phyloP scores from a whole-genome alignment of 2,888 invertebrate genomes.

The Drosophila borborema region DNA sequence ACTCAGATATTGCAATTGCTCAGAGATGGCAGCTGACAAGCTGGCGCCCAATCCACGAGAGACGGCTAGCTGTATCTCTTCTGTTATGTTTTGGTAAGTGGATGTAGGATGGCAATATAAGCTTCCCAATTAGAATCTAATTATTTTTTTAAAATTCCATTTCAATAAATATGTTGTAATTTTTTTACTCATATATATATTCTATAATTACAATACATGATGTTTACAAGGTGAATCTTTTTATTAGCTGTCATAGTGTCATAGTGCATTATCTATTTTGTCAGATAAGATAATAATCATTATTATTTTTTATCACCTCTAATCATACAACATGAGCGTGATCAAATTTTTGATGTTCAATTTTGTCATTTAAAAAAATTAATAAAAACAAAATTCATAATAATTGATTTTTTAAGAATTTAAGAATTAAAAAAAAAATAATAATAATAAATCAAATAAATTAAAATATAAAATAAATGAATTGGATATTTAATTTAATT shows the following conservation, averaged over 20 bases:
- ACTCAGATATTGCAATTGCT: constrained; percentile 6
- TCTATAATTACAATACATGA: not conserved
- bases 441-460: too few species aligned
- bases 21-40: constrained; percentile 81
- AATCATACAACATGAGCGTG: constrained; percentile 29
- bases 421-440: too few species aligned
- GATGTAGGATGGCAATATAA: not conserved
- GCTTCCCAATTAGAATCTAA: not conserved
- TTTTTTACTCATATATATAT: not conserved
- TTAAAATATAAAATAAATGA: too few species aligned
- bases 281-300: constrained; percentile 54
- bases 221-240: constrained; percentile 25
- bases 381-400: not conserved
- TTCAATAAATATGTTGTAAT: not conserved
- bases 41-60: constrained; percentile 87
- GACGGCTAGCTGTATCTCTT: constrained; percentile 87
- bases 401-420: not conserved
- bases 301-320: constrained; percentile 26
- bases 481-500: too few species aligned
- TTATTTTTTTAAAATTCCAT: not conserved
- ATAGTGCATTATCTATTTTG: constrained; percentile 27
- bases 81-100: constrained; percentile 87
- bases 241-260: not conserved
- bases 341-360: constrained; percentile 8
- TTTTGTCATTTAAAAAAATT: not conserved